Conservation (phyloP, 2,888 invertebrate genomes). For the Metallyticus violacea region DNA sequence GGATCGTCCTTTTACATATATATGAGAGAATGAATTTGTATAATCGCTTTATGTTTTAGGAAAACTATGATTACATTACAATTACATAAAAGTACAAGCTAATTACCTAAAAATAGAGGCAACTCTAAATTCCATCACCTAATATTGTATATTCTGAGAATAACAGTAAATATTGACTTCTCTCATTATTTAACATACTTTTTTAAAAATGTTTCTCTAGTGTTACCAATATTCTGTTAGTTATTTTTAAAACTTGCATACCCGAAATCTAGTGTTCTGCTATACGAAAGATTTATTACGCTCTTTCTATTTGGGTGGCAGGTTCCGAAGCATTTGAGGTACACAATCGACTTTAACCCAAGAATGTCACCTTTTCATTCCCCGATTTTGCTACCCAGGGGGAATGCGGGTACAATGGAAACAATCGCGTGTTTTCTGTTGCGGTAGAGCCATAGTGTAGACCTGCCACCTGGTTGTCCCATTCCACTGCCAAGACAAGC, state of each 20-base stretch:
- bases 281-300: not conserved
- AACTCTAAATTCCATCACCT: too few species aligned
- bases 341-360: not conserved
- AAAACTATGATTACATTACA: too few species aligned
- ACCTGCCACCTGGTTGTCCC: not conserved
- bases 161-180: too few species aligned
- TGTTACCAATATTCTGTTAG: not conserved
- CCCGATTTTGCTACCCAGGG: not conserved
- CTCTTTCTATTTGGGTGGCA: not conserved
- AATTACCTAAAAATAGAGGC: too few species aligned
- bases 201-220: too few species aligned
- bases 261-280: not conserved
- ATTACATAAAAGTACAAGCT: too few species aligned
- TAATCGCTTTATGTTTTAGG: too few species aligned
- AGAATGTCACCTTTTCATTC: not conserved
- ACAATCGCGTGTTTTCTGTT: conserved; percentile 12
- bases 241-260: not conserved
- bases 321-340: not conserved
- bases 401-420: not conserved
- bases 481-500: too few species aligned
- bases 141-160: too few species aligned
- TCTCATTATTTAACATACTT: too few species aligned
- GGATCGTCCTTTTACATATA: too few species aligned
- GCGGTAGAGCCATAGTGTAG: not conserved
- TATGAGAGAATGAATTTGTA: too few species aligned